phyloP scores from a whole-genome alignment of 1,140 invertebrate genomes.

The Eumeta japonica region DNA sequence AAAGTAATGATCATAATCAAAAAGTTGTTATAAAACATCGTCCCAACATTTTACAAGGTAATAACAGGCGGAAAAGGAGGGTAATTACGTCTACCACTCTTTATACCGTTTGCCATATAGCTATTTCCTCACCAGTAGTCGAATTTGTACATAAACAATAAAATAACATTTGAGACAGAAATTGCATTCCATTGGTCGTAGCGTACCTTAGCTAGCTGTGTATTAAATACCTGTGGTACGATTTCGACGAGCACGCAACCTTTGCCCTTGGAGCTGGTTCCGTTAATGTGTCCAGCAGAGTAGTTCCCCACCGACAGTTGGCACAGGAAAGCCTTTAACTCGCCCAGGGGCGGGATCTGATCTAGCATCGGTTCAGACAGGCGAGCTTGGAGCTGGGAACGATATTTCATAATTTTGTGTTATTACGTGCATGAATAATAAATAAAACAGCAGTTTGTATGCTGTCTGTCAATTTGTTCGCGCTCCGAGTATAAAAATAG shows the following conservation, averaged over 20 bases:
- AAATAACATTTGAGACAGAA: too few relatives aligned
- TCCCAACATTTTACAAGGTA: too few relatives aligned
- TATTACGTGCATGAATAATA: background rate
- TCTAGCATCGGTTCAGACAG: constrained; percentile 68
- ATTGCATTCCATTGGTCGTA: too few relatives aligned
- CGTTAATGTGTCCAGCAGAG: constrained; percentile 24
- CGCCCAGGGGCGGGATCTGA: constrained; percentile 72
- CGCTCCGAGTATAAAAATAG: background rate
- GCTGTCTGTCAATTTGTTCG: too few relatives aligned
- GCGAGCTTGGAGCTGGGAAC: constrained; percentile 57
- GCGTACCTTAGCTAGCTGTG: background rate
- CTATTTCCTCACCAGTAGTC: too few relatives aligned
- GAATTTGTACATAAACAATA: too few relatives aligned
- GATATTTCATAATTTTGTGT: background rate
- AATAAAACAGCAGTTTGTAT: too few relatives aligned
- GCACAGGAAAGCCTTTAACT: constrained; percentile 70
- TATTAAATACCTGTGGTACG: constrained; percentile 34
- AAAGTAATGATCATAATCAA: too few relatives aligned
- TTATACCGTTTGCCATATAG: too few relatives aligned
- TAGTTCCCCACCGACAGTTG: constrained; percentile 43
- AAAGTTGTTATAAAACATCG: too few relatives aligned
- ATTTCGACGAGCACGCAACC: constrained; percentile 48
- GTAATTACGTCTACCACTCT: too few relatives aligned
- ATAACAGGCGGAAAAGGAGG: too few relatives aligned
- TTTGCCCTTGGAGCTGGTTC: constrained; percentile 34